These are phyloP conservation scores for Sebastes reedi DNA, from an alignment of 2,797 vertebrate species.

Conservation along the genomic window DNA sequence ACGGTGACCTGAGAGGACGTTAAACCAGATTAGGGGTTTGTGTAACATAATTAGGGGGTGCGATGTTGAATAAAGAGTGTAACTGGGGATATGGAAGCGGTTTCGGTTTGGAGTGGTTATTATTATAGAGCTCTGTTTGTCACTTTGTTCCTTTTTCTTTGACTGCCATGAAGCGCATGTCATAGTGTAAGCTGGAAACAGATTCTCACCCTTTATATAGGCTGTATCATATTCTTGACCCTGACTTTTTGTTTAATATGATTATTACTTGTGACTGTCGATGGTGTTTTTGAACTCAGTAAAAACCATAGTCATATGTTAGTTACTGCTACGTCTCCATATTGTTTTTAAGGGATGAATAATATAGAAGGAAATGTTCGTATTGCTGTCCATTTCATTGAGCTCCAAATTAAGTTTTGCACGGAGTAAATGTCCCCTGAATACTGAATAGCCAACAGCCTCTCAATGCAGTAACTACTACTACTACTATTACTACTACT, in stretches of 20 bases:
- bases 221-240: constrained; percentile 64
- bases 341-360: constrained; percentile 44
- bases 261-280: constrained; percentile 67
- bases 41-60: neutral
- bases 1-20: neutral
- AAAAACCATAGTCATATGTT: constrained; percentile 44
- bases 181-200: constrained; percentile 54
- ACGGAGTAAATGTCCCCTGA: constrained; percentile 2
- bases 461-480: constrained; percentile 31
- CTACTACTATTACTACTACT: constrained; percentile 13
- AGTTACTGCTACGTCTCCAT: constrained; percentile 37
- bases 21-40: neutral
- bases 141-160: constrained; percentile 36
- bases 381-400: constrained; percentile 15
- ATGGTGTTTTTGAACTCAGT: constrained; percentile 61
- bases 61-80: constrained; percentile 2
- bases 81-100: neutral
- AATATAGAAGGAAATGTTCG: constrained; percentile 16
- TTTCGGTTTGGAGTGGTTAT: constrained; percentile 8
- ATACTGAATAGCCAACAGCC: neutral
- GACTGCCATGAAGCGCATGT: constrained; percentile 56
- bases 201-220: constrained; percentile 41
- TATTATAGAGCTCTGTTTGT: constrained; percentile 23
- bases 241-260: constrained; percentile 60
- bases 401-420: constrained; percentile 15